Percentiles rank a stretch among this genome's conserved stretches.
Conservation (phyloP, 2,888 invertebrate genomes). For the Drosophila picticornis region DNA sequence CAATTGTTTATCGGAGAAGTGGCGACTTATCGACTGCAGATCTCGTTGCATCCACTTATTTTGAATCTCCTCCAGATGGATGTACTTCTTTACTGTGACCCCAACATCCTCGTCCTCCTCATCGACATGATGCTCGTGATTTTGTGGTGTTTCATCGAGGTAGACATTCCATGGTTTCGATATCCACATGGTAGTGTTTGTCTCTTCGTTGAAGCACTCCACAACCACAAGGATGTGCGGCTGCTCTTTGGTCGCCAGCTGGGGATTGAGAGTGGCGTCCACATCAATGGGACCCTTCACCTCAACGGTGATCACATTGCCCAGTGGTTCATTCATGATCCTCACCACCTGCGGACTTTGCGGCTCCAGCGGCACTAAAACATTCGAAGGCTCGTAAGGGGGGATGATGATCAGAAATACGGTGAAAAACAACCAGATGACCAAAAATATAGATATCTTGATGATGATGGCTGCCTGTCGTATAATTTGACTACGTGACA, state of each 20-base stretch:
- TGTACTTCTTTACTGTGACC: neutral
- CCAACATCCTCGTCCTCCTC: neutral
- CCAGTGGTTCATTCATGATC: neutral
- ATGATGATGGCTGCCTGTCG: neutral
- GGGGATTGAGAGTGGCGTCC: neutral
- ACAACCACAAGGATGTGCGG: slow-evolving; percentile 9
- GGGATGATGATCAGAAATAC: slow-evolving; percentile 4
- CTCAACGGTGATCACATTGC: slow-evolving; percentile 3
- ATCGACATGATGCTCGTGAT: neutral
- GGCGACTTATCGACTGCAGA: neutral
- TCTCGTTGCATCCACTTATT: neutral
- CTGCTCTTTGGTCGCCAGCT: neutral
- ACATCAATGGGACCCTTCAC: slow-evolving; percentile 20
- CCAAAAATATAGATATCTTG: slow-evolving; percentile 21
- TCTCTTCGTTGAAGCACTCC: neutral
- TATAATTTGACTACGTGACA: slow-evolving; percentile 1
- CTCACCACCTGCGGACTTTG: neutral
- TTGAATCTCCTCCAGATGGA: neutral
- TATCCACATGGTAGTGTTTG: slow-evolving; percentile 1
- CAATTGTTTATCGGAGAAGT: neutral
- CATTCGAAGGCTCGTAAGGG: neutral
- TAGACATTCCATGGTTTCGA: slow-evolving; percentile 17
- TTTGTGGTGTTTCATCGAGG: neutral
- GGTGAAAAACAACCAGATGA: slow-evolving; percentile 30
- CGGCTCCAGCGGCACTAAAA: slow-evolving; percentile 11